Percentiles rank a stretch among this genome's conserved stretches.
These are phyloP conservation scores for Ptychochromis oligacanthus DNA, from an alignment of 2,113 vertebrate species.

Conservation along the genomic window DNA sequence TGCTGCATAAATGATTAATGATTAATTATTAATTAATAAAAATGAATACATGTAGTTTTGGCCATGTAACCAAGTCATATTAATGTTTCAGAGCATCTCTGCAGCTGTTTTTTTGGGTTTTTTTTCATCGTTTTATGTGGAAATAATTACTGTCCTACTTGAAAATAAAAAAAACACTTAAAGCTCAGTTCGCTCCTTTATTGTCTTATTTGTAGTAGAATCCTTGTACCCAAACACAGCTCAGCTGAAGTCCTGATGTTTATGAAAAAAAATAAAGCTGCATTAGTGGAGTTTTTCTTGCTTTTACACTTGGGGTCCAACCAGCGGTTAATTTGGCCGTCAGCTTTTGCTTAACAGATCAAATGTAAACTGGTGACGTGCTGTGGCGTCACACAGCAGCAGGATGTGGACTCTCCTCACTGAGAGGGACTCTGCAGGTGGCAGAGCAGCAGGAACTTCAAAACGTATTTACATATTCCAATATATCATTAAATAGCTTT, in stretches of 20 bases:
- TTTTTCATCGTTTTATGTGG: neutral
- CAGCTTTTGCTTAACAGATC: too few relatives aligned
- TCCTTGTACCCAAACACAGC: neutral
- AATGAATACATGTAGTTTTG: neutral
- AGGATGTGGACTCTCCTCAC: too few relatives aligned
- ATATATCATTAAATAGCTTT: too few relatives aligned
- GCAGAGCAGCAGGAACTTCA: too few relatives aligned
- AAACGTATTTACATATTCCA: too few relatives aligned
- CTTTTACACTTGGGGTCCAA: neutral
- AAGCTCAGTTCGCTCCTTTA: neutral
- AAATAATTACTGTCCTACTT: fast-evolving
- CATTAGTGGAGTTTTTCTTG: neutral
- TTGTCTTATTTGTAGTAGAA: fast-evolving
- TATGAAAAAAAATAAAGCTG: neutral
- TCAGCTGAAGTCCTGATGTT: neutral
- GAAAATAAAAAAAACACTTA: neutral
- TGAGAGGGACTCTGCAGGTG: too few relatives aligned
- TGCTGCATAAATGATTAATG: neutral
- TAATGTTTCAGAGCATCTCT: neutral
- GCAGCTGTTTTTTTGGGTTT: neutral
- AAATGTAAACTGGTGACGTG: too few relatives aligned
- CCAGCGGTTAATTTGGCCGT: too few relatives aligned
- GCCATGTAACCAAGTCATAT: neutral
- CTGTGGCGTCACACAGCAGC: too few relatives aligned
- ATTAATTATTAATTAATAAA: too few relatives aligned